Evolutionary conservation across 2,888 invertebrate genomes (phyloP), one percentile per base, ranked within the genome.

Genomic region (Sthenelais limicola): DNA sequence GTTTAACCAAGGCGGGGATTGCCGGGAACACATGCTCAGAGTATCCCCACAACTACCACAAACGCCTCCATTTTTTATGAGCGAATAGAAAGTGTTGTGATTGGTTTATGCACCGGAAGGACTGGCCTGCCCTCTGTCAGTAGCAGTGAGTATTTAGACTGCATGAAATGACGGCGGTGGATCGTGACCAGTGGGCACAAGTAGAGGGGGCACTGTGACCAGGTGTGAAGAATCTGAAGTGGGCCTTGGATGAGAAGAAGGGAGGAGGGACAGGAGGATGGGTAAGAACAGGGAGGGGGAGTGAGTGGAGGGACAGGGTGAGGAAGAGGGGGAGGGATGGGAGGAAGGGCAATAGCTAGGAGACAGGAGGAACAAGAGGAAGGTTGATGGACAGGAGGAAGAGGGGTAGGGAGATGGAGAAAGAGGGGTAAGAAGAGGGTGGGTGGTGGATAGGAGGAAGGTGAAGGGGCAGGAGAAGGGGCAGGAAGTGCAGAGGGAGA

Each of bases 311-410:
- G 56, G 56, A 32, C 15, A 32, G 32, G 52, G 4, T 56, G 15
- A 12, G 18, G 18, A 4, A 21, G 56, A 12, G 12, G 56, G 56
- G 33, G 30, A n/a, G 54, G 24, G 21, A n/a, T 54, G 54, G 54
- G 9, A n/a, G 54, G 54, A 26, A 7, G 28, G 54, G 32, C 43
- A 9, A 12, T 43, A 12, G 7, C 7, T 49, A n/a, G 49, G 49
- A n/a, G 12, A 43, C 43, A 43, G n/a, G 49, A 49, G 49, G 49
- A n/a, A n/a, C 49, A 24, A 24, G 5, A 7, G n/a, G 24, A n/a
- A 21, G 49, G 49, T 5, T n/a, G 49, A 21, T 49, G 49, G 49
- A 24, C 21, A 49, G 49, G 49, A 24, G 49, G n/a, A 49, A 49
- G 9, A 49, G 7, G 5, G 49, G 49, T 49, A 49, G 49, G 49